A percentile compares a stretch with the other conserved stretches of the same genome.
These are phyloP conservation scores for Cyphomyrmex costatus DNA, from an alignment of 1,140 invertebrate genomes.

Conservation along the genomic window DNA sequence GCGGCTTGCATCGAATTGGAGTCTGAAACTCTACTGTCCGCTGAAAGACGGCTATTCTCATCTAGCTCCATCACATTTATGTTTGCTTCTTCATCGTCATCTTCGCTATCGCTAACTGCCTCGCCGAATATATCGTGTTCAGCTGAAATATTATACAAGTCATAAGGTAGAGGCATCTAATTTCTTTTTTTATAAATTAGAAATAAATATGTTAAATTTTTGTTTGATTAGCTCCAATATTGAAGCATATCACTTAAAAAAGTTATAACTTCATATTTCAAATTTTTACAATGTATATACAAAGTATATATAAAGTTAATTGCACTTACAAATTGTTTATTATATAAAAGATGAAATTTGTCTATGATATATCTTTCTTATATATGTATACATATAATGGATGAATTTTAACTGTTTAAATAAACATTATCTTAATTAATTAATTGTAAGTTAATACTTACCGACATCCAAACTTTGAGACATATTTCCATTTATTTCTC, in stretches of 20 bases:
- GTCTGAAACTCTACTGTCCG: constrained; percentile 92
- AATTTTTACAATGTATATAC: constrained; percentile 1
- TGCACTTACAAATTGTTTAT: not conserved
- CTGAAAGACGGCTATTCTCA: constrained; percentile 92
- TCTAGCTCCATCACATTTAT: constrained; percentile 92
- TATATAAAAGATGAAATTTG: constrained; percentile 1
- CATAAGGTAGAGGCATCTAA: not conserved
- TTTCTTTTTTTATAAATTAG: not conserved
- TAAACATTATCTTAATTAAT: too few relatives aligned
- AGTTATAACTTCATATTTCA: constrained; percentile 9
- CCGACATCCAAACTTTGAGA: constrained; percentile 87
- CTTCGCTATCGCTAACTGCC: constrained; percentile 93
- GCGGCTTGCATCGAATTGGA: constrained; percentile 90
- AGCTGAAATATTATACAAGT: constrained; percentile 83
- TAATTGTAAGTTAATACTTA: constrained; percentile 74
- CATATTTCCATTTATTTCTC: constrained; percentile 86
- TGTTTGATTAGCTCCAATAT: not conserved
- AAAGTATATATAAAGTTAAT: not conserved
- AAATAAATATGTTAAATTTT: not conserved
- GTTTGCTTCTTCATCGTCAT: constrained; percentile 91
- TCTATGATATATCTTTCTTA: too few relatives aligned
- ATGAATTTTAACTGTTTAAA: too few relatives aligned
- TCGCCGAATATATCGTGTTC: constrained; percentile 96
- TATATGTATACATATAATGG: too few relatives aligned
- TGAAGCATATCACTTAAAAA: constrained; percentile 1